Base-by-base conservation (phyloP, 2,888 invertebrate genomes). In the Andrena bucephala region DNA sequence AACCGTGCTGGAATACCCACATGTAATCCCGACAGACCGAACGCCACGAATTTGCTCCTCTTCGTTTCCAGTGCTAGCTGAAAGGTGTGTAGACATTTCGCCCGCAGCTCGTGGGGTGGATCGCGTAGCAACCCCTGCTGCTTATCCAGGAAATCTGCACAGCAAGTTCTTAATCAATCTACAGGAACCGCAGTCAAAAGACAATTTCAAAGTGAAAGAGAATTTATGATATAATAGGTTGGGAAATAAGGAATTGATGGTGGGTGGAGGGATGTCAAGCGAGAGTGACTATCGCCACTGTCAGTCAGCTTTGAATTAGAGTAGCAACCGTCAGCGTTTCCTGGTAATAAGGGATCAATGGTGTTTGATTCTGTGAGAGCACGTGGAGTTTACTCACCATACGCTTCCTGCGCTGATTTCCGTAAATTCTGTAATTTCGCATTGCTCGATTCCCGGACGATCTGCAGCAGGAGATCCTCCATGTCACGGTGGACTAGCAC, bases 1-100 rank as follows among this genome's bases (percentile, higher is more conserved):
- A 52, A 70, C 48, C 4, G 57, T 27, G 1, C 57, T 16, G 1
- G 59, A 24, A 42, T 59, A 95, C 96, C 95, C 95, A 99, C 99
- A 95, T 98, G 98, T 92, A 99, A 96, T 86, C 98, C 99, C 92
- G 97, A 97, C 60, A 99, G 95, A 10, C 98, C 97, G 93, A 96
- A 96, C 57, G 97, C 95, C 79, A 98, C 96, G 86, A 98, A 96
- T 94, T 98, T 98, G 90, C 97, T 97, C 86, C 97, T 96, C 93
- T 97, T 98, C 87, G 97, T 97, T 94, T 99, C 98, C 89, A 99
- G 95, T 33, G 98, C 97, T 90, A 97, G 95, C 94, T 98, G 98
- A 88, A 99, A 95, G 1, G 98, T 97, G 88, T 96, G 95, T 90
- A 99, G 96, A 94, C 98, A 98, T 85, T 96, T 97, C 79, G 97